Evolutionary conservation across 2,113 vertebrate species (phyloP), one percentile per base, ranked within the genome.

Genomic region (Lagopus muta): DNA sequence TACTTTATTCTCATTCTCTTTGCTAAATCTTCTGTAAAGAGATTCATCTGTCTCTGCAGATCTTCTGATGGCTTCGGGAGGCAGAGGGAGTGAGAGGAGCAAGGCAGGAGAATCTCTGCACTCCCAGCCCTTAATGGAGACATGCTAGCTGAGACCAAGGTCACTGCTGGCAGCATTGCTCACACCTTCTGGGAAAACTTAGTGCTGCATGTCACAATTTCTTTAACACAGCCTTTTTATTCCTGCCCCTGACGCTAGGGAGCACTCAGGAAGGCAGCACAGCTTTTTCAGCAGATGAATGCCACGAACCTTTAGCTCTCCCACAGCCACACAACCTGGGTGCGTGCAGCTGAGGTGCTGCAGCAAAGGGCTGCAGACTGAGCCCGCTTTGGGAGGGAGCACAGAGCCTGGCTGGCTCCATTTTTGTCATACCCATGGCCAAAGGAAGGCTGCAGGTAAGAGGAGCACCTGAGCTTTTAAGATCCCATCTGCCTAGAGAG

Each of bases 211-310:
- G 43, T 40, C 62, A 38, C 61, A 76, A 7, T 24, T 69, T 71
- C 32, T 75, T 42, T 40, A 52, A 2, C 13, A 22, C 18, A 55
- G 60, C 42, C 52, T 47, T 36, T 65, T 28, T 36, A 45, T 50
- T 77, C 67, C 75, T 88, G 22, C 24, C 21, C 50, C 0, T 1
- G 22, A 14, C 47, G 9, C 5, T 3, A 34, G 69, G 58, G 22
- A 36, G 36, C 14, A 72, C 61, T 71, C n/a, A 73, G 47, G 27
- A 54, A 67, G 45, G 36, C 20, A 61, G 47, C 6, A 7, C 36
- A 48, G 60, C 24, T 88, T 92, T 92, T 92, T 38, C 13, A 52
- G 25, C 47, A 55, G 50, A 83, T 74, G 34, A 64, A 62, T 60
- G 36, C 42, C 19, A 0, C 20, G 28, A 70, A 45, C 43, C 61